Percentiles rank a stretch among this genome's conserved stretches.
Conservation (phyloP, 64 coral and sea anemone species). For the Montipora foliosa region DNA sequence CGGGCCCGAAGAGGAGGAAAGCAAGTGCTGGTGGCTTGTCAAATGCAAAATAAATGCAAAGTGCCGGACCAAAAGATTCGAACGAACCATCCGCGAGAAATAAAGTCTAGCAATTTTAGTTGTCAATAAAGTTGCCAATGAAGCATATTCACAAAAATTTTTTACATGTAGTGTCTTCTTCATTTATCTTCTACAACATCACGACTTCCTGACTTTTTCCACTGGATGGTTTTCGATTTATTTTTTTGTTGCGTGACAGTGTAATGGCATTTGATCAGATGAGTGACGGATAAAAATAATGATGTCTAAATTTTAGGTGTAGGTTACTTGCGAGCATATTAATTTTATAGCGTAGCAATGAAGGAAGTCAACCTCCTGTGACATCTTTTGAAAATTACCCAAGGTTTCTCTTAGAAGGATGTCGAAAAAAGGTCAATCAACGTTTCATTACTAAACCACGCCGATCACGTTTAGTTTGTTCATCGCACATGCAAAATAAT, state of each 20-base stretch:
- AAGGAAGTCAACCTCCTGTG: too few species aligned
- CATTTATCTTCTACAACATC: too few species aligned
- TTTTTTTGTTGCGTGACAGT: neutral
- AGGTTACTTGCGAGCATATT: too few species aligned
- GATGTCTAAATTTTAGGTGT: too few species aligned
- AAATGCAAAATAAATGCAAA: slow-evolving; percentile 9
- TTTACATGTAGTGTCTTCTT: neutral
- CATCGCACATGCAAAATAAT: neutral
- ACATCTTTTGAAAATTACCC: too few species aligned
- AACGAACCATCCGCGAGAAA: neutral
- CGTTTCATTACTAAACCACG: neutral
- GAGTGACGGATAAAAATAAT: too few species aligned
- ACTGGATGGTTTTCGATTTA: neutral
- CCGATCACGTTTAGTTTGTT: neutral
- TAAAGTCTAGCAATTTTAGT: neutral
- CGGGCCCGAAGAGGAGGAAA: neutral
- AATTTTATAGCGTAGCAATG: too few species aligned
- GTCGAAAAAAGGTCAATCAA: neutral
- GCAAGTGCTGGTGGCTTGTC: neutral
- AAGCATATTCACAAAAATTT: neutral
- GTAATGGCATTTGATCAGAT: too few species aligned
- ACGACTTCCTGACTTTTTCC: too few species aligned
- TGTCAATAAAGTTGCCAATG: neutral
- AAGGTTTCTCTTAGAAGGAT: too few species aligned
- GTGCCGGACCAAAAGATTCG: neutral